These are phyloP conservation scores for Pipra filicauda DNA, from an alignment of 2,113 vertebrate species.

Conservation along the genomic window DNA sequence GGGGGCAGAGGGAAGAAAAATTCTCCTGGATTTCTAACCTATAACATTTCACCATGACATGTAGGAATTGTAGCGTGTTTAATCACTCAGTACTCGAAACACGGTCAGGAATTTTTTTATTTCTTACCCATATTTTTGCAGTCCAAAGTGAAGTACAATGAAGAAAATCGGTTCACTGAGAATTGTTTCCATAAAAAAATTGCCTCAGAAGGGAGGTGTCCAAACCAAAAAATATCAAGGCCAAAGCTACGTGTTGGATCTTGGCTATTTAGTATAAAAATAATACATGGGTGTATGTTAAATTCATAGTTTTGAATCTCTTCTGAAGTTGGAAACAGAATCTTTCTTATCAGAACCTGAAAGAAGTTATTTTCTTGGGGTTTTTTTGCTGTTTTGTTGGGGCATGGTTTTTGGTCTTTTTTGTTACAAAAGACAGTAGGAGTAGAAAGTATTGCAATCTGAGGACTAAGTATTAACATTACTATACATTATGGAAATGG, in stretches of 20 bases:
- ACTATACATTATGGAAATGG: not conserved
- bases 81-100: not conserved
- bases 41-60: not conserved
- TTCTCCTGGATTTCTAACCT: no score
- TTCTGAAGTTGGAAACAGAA: not conserved
- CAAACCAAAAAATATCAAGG: not conserved
- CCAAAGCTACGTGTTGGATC: not conserved
- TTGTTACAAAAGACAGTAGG: not conserved
- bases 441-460: not conserved
- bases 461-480: not conserved
- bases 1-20: no score
- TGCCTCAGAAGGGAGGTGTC: not conserved
- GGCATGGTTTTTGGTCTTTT: not conserved
- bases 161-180: not conserved
- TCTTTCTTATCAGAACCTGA: not conserved
- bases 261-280: not conserved
- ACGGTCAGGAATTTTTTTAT: not conserved
- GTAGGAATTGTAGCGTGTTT: not conserved
- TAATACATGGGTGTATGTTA: not conserved
- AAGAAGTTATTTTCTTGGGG: not conserved
- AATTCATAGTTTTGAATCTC: not conserved
- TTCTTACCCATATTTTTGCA: not conserved
- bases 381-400: not conserved
- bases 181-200: not conserved
- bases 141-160: not conserved